phyloP scores from a whole-genome alignment of 2,888 invertebrate species.

The Amaurobius ferox region DNA sequence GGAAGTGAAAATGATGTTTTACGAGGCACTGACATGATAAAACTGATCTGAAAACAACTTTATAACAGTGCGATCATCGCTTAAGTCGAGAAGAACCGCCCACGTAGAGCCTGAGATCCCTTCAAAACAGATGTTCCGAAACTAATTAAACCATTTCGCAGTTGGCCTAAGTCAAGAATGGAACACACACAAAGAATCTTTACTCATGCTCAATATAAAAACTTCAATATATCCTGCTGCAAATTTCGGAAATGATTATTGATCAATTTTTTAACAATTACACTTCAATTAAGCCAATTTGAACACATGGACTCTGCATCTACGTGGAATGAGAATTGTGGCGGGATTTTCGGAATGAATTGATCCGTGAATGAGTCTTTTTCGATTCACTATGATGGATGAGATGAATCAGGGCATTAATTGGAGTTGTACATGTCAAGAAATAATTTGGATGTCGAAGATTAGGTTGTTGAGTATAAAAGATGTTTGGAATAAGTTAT shows the following conservation, averaged over 20 bases:
- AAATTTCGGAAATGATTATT: not conserved
- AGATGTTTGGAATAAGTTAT: too few species aligned
- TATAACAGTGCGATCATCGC: not conserved
- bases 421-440: not conserved
- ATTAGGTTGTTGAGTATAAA: not conserved
- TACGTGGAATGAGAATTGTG: not conserved
- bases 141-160: slow-evolving; percentile 1
- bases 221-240: not conserved
- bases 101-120: not conserved
- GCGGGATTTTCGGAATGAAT: not conserved
- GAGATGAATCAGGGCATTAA: not conserved
- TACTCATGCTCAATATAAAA: too few species aligned
- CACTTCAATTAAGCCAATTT: not conserved
- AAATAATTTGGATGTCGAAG: not conserved
- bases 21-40: too few species aligned
- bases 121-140: not conserved
- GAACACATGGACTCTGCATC: not conserved
- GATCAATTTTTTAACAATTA: not conserved
- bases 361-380: not conserved
- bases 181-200: not conserved
- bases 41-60: not conserved
- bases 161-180: not conserved
- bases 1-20: too few species aligned
- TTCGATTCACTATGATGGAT: not conserved
- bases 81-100: not conserved